Conservation (phyloP, 1,140 invertebrate species). For the Lordiphosa mommai region DNA sequence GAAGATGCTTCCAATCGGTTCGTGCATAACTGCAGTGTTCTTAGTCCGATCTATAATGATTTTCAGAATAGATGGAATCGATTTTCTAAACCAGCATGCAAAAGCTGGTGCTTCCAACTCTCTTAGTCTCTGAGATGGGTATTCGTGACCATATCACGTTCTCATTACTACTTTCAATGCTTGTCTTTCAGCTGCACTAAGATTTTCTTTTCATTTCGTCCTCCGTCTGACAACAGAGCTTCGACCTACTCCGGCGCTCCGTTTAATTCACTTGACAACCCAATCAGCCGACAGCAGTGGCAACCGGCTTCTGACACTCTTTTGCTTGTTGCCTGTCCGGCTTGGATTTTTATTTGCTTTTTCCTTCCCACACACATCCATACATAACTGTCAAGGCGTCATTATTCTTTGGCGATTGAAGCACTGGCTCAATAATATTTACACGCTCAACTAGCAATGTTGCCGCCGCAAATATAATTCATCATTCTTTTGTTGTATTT, state of each 20-base stretch:
- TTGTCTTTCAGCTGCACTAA: background rate
- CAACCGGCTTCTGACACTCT: background rate
- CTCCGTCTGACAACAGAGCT: background rate
- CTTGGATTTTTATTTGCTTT: constrained; percentile 1
- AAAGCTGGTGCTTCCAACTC: background rate
- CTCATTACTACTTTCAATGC: background rate
- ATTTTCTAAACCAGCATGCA: too few relatives aligned
- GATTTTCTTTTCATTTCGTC: constrained; percentile 4
- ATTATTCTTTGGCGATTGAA: constrained; percentile 42
- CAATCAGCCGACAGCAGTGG: background rate
- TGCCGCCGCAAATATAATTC: constrained; percentile 61
- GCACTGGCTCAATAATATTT: constrained; percentile 63
- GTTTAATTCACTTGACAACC: constrained; percentile 16
- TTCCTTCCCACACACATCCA: background rate
- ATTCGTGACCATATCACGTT: background rate
- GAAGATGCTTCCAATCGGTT: too few relatives aligned
- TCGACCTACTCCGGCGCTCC: constrained; percentile 3
- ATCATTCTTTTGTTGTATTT: constrained; percentile 46
- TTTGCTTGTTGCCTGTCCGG: constrained; percentile 11
- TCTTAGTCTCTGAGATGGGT: background rate
- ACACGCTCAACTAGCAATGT: constrained; percentile 54
- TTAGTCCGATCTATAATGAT: too few relatives aligned
- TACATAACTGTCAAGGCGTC: constrained; percentile 30
- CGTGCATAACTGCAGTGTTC: too few relatives aligned
- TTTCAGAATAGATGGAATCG: too few relatives aligned